Evolutionary conservation across 2,888 invertebrate genomes (phyloP), one percentile per base, ranked within the genome.

Genomic region (Allacma fusca): DNA sequence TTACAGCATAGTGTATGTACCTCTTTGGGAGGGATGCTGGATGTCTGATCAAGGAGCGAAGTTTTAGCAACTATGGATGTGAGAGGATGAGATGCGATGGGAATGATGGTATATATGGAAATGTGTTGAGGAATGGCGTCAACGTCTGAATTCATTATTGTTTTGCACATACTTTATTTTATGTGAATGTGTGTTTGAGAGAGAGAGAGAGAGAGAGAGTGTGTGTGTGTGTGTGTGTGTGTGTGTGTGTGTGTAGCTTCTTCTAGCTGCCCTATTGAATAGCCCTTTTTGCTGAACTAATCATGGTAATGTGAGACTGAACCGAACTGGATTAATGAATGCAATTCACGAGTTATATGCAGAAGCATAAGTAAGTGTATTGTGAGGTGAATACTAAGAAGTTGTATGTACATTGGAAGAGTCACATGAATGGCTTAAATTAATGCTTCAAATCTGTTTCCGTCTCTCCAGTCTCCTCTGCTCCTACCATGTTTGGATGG

Each of bases 301-400:
- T 76, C 69, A 69, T 69, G 44, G 59, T 76, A 59, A 76, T 62
- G 26, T 62, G 62, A 62, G 24, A 24, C 24, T 62, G 62, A 62
- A 62, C 72, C 29, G 57, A 77, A 77, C 72, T 72, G 72, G 70
- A 77, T 77, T 77, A 77, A 77, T 77, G 77, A 71, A 77, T 62
- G 72, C 65, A 72, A 77, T 72, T 77, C 77, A 71, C 70, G 72
- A 77, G 2, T 50, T 23, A 24, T 73, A 73, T 72, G 77, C 77
- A 77, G 24, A 72, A 71, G 71, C 59, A 62, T 72, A 62, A 28
- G 44, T 71, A 77, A 71, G 65, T 65, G 73, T 72, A 28, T 67
- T 77, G 77, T 77, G 77, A 67, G 50, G 28, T 57, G 77, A 77
- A 77, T 77, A 73, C 72, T 74, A 77, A 77, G 57, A 50, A 77